Conservation (phyloP, 2,113 vertebrate genomes). For the Forbesichthys agassizii region DNA sequence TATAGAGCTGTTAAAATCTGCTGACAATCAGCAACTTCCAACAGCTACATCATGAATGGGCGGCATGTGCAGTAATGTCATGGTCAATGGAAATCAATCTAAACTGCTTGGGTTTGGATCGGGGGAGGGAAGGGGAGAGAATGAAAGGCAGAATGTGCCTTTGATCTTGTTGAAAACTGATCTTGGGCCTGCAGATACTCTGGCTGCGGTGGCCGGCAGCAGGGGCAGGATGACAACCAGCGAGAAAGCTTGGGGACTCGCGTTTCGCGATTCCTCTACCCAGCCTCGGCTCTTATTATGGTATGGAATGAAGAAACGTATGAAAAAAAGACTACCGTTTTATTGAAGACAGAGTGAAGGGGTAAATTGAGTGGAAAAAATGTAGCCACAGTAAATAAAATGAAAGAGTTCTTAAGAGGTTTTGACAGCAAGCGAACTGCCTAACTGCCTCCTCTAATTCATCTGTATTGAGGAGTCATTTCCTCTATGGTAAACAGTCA, state of each 20-base stretch:
- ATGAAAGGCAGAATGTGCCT: constrained; percentile 73
- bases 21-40: constrained; percentile 72
- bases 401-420: constrained; percentile 60
- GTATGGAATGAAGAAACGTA: constrained; percentile 65
- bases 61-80: constrained; percentile 77
- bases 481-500: constrained; percentile 54
- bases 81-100: constrained; percentile 80
- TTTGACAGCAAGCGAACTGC: constrained; percentile 51
- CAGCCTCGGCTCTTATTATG: constrained; percentile 55
- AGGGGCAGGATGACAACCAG: constrained; percentile 67
- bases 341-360: constrained; percentile 59
- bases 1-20: constrained; percentile 62
- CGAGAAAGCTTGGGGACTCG: constrained; percentile 60
- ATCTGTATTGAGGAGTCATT: constrained; percentile 65
- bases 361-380: constrained; percentile 20
- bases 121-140: constrained; percentile 70
- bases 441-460: constrained; percentile 55
- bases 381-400: constrained; percentile 55
- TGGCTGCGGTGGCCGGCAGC: constrained; percentile 68
- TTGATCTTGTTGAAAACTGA: constrained; percentile 80
- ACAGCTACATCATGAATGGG: constrained; percentile 70
- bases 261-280: constrained; percentile 59
- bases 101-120: constrained; percentile 71
- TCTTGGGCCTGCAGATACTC: constrained; percentile 80
- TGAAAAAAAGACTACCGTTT: constrained; percentile 66